Percentiles rank a stretch among this genome's conserved stretches.
These are phyloP conservation scores for Bombus sibiricus DNA, from an alignment of 1,140 invertebrate genomes.

Conservation along the genomic window DNA sequence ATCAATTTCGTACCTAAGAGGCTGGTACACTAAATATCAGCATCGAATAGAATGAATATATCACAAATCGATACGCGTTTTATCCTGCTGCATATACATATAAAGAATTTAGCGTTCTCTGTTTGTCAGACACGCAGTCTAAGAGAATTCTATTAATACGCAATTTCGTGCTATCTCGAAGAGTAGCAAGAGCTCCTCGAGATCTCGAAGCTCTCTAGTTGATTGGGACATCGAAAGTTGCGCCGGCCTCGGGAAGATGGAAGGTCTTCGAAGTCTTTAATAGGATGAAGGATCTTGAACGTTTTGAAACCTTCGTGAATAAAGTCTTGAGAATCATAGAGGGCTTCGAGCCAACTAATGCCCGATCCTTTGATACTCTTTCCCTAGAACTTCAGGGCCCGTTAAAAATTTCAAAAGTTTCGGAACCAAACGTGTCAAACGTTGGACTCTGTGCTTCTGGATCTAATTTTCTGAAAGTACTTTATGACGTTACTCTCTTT, in stretches of 20 bases:
- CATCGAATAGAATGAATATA: too few relatives aligned
- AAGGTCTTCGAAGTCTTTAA: slow-evolving; percentile 24
- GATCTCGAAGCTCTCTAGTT: slow-evolving; percentile 2
- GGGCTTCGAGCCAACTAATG: background rate
- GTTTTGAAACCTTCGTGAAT: background rate
- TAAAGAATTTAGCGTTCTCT: background rate
- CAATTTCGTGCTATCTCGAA: slow-evolving; percentile 4
- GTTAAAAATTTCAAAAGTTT: background rate
- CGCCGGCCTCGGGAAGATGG: background rate
- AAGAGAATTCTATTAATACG: slow-evolving; percentile 8
- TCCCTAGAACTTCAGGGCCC: background rate
- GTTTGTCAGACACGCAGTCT: background rate
- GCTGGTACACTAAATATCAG: too few relatives aligned
- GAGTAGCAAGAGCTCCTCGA: background rate
- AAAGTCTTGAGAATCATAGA: background rate
- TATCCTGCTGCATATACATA: too few relatives aligned
- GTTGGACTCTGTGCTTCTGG: too few relatives aligned
- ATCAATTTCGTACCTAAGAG: too few relatives aligned
- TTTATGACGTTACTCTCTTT: background rate
- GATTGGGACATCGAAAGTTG: slow-evolving; percentile 33
- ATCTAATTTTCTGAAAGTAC: background rate
- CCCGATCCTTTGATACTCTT: background rate
- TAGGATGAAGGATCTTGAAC: slow-evolving; percentile 20
- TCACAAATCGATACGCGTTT: too few relatives aligned
- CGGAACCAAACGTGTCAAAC: too few relatives aligned